phyloP scores from a whole-genome alignment of 1,140 invertebrate species.

The Megathymus violae region DNA sequence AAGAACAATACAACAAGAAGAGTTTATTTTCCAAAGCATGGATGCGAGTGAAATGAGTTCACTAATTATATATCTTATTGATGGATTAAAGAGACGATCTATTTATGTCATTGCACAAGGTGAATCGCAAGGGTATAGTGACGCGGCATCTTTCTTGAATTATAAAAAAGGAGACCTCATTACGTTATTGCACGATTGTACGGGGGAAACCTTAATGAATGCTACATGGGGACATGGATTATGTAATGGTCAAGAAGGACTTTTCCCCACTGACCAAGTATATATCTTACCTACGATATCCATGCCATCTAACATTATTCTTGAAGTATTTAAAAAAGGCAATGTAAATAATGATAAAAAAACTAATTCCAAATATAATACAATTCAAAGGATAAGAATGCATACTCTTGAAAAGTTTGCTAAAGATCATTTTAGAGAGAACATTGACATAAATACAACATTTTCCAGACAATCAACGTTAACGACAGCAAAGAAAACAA shows the following conservation, averaged over 20 bases:
- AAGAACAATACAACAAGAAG: conserved; percentile 93
- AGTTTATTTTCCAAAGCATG: conserved; percentile 95
- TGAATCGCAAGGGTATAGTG: conserved; percentile 86
- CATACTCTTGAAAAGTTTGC: conserved; percentile 93
- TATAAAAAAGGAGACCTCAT: conserved; percentile 94
- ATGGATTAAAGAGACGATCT: conserved; percentile 94
- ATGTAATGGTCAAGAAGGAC: conserved; percentile 88
- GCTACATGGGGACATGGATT: conserved; percentile 90
- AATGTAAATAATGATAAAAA: conserved; percentile 76
- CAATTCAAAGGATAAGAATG: conserved; percentile 86
- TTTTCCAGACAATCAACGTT: conserved; percentile 87
- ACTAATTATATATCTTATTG: conserved; percentile 92
- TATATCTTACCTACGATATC: conserved; percentile 93
- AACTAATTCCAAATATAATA: conserved; percentile 77
- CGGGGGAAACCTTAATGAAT: conserved; percentile 89
- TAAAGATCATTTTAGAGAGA: conserved; percentile 90
- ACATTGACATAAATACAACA: conserved; percentile 78
- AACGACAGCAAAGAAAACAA: conserved; percentile 85
- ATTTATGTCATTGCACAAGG: conserved; percentile 91
- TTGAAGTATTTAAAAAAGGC: conserved; percentile 85
- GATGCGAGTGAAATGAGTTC: conserved; percentile 94
- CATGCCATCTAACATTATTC: conserved; percentile 86
- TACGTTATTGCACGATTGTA: conserved; percentile 89
- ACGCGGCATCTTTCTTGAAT: conserved; percentile 84
- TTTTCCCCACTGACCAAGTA: conserved; percentile 94